Evolutionary conservation across 2,113 vertebrate genomes (phyloP), one percentile per base, ranked within the genome.

Genomic region (Eulemur macaco): DNA sequence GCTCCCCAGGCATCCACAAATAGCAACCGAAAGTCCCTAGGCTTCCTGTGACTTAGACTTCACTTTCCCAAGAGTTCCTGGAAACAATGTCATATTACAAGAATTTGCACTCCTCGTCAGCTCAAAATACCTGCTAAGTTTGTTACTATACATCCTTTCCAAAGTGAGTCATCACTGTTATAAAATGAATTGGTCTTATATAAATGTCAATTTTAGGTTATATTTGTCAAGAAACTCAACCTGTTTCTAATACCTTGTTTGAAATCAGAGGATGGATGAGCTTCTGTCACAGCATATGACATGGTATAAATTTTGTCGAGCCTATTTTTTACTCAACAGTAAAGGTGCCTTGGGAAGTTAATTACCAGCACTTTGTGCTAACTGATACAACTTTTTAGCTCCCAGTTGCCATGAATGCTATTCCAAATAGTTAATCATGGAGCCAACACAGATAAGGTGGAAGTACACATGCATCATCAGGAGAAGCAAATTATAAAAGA

Each of bases 341-440:
- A 91, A 85, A 89, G 88, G 18, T 96, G 80, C 47, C 69, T 98
- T 86, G 87, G 91, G 89, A 97, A 98, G 47, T 97, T 94, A 97
- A 92, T 98, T 97, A 97, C 60, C 93, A 95, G 77, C 64, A 96
- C 92, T 96, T 97, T 95, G 73, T 97, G 73, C 66, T 97, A 98
- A 96, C 47, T 97, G 90, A 97, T 94, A 81, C 25, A 97, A 86
- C 94, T 97, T 97, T 96, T 95, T 80, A 98, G 86, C 37, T 91
- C 82, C 84, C n/a, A 91, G 56, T 39, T 93, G 78, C 85, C 52
- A 78, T 50, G 14, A 98, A 86, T 91, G 47, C 56, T 94, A 78
- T 69, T 58, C 42, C 88, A 95, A 94, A 96, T 90, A 96, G 88
- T 97, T 97, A 95, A 97, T 97, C 96, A 96, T 58, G 68, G 86